Evolutionary conservation across 1,140 invertebrate genomes (phyloP), one percentile per base, ranked within the genome.

Genomic region (Armadillidium nasatum): DNA sequence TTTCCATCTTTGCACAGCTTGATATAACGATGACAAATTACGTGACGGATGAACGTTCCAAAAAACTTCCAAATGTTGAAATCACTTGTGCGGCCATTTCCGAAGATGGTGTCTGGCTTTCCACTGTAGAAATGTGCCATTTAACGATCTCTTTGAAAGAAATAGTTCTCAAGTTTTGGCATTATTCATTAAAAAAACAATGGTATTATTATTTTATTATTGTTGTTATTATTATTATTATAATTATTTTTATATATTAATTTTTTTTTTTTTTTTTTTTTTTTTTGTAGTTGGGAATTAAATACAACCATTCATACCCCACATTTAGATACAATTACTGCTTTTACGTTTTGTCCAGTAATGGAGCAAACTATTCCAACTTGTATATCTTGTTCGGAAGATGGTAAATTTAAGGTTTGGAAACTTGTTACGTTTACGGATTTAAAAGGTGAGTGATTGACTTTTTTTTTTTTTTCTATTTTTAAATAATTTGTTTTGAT

Each of bases 91-190:
- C 90, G 46, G 88, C 90, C 0, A 86, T 94, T 71, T 90, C 88
- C 83, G 85, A 86, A 66, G 84, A 87, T 84, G 90, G 91, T 0
- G 82, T 85, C n/a, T 95, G 93, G 93, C 85, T 95, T 85, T 91
- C 89, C 21, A 94, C 92, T 0, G 87, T 90, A 7, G 92, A 94
- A 84, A 86, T 88, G 69, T 87, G 90, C 80, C 86, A 89, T 82
- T 86, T 88, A 77, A 84, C 85, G 67, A 84, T 88, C 76, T 87
- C 88, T 1, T 84, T 82, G 44, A 85, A 87, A 6, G 91, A 94
- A 85, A 85, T 91, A 0, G 84, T 89, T 54, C 84, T 95, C 0
- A 95, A 94, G 83, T 94, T 94, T 84, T 95, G 93, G 93, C 82
- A 87, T 71, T 94, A 88, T 82, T 84, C 90, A 78, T 79, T 83